Base-by-base conservation (phyloP, 2,888 invertebrate genomes). In the Drosophila yooni region DNA sequence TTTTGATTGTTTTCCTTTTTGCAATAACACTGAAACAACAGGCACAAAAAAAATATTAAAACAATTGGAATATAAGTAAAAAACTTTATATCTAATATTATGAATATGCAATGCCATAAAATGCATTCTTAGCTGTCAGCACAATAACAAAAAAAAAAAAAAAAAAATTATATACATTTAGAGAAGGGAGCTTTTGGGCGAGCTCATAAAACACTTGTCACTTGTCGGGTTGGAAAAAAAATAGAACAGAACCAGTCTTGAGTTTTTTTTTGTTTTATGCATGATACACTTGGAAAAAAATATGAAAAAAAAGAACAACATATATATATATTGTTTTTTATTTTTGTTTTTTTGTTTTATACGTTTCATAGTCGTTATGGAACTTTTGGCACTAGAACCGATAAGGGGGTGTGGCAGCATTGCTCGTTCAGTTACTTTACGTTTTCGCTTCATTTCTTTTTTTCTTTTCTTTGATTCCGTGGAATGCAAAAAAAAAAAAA, bases 351-450 rank as follows among this genome's bases (percentile, higher is more conserved):
- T 21, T 21, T 21, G 34, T 43, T 58, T 58, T 64, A 38, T 60
- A 50, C 38, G 33, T 61, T 65, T 66, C 34, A 65, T 56, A 58
- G 54, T 73, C 40, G 43, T 68, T 72, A 51, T 65, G 48, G 53
- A 66, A 68, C 63, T 48, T 61, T 48, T 74, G 74, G 78, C 83
- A 68, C 76, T 76, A 51, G 74, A 87, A 85, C 85, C 85, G 89
- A 85, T 87, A 89, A 89, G 61, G 85, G 85, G 85, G 82, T 85
- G 83, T 70, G 61, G 36, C 52, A 65, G 61, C 66, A 66, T 59
- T 31, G 48, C 43, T 56, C 51, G 33, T 61, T 64, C 31, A 58
- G 50, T 54, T 52, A 59, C 53, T 60, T 62, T 59, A 56, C 21
- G 36, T 60, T 27, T 51, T 36, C 13, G 13, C 34, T 48, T 25